phyloP scores from a whole-genome alignment of 2,888 invertebrate genomes.

The Drosophila rubida region DNA sequence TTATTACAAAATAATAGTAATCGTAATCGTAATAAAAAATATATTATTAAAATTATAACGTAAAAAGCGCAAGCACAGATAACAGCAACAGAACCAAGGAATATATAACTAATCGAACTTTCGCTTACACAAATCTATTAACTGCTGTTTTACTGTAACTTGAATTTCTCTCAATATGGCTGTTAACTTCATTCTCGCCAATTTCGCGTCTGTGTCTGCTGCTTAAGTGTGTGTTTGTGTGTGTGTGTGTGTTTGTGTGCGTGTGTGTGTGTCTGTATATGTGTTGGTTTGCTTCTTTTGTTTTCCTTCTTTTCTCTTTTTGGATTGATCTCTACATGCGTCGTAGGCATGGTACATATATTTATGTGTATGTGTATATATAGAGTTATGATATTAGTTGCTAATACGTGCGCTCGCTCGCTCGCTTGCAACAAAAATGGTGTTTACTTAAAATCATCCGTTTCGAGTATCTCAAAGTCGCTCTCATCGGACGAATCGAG shows the following conservation, averaged over 20 bases:
- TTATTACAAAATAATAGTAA: constrained; percentile 24
- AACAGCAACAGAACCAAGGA: constrained; percentile 25
- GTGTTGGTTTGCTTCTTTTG: neutral
- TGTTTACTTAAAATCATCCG: constrained; percentile 82
- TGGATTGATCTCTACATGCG: constrained; percentile 31
- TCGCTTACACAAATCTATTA: constrained; percentile 23
- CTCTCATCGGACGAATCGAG: constrained; percentile 83
- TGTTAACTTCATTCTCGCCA: constrained; percentile 25
- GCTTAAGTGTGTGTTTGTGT: constrained; percentile 5
- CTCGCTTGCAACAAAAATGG: constrained; percentile 15
- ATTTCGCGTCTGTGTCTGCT: neutral
- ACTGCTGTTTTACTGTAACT: constrained; percentile 1
- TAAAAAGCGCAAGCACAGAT: constrained; percentile 36
- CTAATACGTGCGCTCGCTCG: constrained; percentile 52
- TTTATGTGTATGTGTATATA: constrained; percentile 27
- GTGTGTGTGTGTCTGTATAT: constrained; percentile 23
- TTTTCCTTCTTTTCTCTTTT: neutral
- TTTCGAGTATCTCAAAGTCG: constrained; percentile 84
- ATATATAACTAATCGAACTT: constrained; percentile 7
- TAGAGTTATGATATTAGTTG: constrained; percentile 63
- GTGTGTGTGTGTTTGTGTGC: constrained; percentile 4
- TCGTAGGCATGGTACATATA: constrained; percentile 26
- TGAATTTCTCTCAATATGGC: constrained; percentile 33
- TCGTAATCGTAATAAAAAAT: constrained; percentile 28
- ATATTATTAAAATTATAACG: constrained; percentile 38